Conservation (phyloP, 2,797 vertebrate species). For the Scyliorhinus canicula region DNA sequence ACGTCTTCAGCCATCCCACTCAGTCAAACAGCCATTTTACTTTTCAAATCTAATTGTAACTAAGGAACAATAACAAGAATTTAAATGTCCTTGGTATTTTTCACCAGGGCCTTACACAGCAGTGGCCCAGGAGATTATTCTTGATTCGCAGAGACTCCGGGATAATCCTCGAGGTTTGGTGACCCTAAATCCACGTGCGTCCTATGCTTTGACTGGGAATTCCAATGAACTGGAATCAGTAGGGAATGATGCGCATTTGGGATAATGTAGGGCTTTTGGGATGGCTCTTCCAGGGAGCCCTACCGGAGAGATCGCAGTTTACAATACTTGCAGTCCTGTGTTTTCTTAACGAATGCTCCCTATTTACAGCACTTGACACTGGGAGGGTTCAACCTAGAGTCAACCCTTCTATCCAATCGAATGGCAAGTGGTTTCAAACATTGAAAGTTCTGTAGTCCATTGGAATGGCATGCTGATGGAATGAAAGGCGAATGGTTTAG, state of each 20-base stretch:
- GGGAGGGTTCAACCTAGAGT: neutral
- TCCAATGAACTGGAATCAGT: neutral
- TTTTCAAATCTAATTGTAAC: neutral
- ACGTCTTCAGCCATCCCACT: neutral
- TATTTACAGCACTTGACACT: neutral
- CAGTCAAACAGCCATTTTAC: neutral
- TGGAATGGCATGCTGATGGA: neutral
- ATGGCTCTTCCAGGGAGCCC: neutral
- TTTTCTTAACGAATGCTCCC: neutral
- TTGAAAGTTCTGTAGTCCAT: neutral
- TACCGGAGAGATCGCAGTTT: too few relatives aligned
- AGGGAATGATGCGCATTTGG: neutral
- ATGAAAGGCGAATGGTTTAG: neutral
- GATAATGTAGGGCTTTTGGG: neutral
- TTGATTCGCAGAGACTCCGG: neutral
- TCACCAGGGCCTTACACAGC: neutral
- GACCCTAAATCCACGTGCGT: neutral
- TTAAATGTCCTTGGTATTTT: neutral
- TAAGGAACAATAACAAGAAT: neutral
- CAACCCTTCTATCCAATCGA: neutral
- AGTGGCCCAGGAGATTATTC: too few relatives aligned
- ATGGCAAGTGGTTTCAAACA: neutral
- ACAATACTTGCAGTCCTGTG: too few relatives aligned
- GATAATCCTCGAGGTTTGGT: neutral
- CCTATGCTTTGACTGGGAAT: neutral